Conservation (phyloP, 2,888 invertebrate genomes). For the Caradrina clavipalpis region DNA sequence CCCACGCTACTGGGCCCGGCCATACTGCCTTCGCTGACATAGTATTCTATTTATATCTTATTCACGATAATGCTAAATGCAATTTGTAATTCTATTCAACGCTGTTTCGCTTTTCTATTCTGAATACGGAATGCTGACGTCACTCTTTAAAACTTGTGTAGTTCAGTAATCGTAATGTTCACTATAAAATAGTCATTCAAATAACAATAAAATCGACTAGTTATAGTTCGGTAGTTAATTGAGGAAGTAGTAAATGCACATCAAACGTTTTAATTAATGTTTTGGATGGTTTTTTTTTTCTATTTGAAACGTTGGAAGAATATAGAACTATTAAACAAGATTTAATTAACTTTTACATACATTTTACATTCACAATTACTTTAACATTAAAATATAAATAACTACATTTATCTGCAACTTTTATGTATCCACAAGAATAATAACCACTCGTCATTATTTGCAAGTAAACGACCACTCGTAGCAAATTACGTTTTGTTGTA, state of each 20-base stretch:
- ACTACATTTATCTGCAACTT: neutral
- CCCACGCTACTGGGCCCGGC: slow-evolving; percentile 37
- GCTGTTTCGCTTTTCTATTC: slow-evolving; percentile 28
- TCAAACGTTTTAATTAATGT: slow-evolving; percentile 47
- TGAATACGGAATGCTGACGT: slow-evolving; percentile 62
- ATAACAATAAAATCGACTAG: slow-evolving; percentile 57
- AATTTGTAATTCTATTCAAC: slow-evolving; percentile 64
- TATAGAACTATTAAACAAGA: neutral
- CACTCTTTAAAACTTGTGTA: slow-evolving; percentile 34
- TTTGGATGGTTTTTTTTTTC: slow-evolving; percentile 7
- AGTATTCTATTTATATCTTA: slow-evolving; percentile 68
- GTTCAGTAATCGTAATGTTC: slow-evolving; percentile 50
- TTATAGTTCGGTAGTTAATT: slow-evolving; percentile 46
- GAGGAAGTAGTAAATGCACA: slow-evolving; percentile 58
- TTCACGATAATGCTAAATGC: slow-evolving; percentile 64
- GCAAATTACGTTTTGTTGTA: neutral
- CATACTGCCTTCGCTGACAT: slow-evolving; percentile 58
- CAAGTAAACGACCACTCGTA: slow-evolving; percentile 22
- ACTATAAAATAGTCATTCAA: slow-evolving; percentile 56
- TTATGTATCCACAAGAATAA: neutral
- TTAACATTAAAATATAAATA: slow-evolving; percentile 1
- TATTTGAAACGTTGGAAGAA: slow-evolving; percentile 7
- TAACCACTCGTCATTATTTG: slow-evolving; percentile 23
- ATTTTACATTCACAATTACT: no score
- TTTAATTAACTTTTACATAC: neutral